Evolutionary conservation across 2,113 vertebrate species (phyloP), one percentile per base, ranked within the genome.

Genomic region (Chelonoidis abingdonii): DNA sequence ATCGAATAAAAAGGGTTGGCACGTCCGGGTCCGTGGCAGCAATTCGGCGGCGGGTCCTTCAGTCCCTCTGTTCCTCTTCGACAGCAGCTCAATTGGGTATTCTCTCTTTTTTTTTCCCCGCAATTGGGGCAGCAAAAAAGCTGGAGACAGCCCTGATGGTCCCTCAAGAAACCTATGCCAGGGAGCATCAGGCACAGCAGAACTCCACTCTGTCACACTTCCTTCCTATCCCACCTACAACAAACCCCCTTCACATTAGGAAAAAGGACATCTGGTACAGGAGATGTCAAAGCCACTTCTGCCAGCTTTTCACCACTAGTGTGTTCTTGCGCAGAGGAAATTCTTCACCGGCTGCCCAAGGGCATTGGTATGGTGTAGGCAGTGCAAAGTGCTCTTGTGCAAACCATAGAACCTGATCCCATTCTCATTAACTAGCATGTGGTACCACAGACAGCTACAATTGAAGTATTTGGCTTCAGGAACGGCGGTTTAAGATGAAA

Each of bases 141-240:
- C 47, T 49, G 10, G 47, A 10, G 47, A 49, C 47, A 49, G 47
- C 47, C 47, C 47, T 49, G 47, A 49, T 35, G 0, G 6, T 87
- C 54, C 10, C 69, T 19, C n/a, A 47, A 93, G 29, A 92, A 56
- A 53, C 8, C 10, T 5, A 14, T 1, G n/a, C 17, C 14, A 1
- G 3, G 6, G 4, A 59, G 22, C 87, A 79, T 0, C 0, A 0
- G 35, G 21, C 49, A 92, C 0, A 72, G 69, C 25, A 89, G 80
- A 86, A 91, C 90, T 10, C 3, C 47, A 3, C 35, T 65, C 52
- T 49, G 56, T 6, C 49, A n/a, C 50, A 89, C 76, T 16, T 35
- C 44, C 11, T 75, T 53, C 87, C 82, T 62, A 31, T 31, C 27
- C 27, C 19, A 56, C 89, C 35, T 65, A n/a, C 44, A 50, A 49